A percentile compares a stretch with the other conserved stretches of the same genome.
phyloP scores from a whole-genome alignment of 2,797 vertebrate species.

The Allobates femoralis region DNA sequence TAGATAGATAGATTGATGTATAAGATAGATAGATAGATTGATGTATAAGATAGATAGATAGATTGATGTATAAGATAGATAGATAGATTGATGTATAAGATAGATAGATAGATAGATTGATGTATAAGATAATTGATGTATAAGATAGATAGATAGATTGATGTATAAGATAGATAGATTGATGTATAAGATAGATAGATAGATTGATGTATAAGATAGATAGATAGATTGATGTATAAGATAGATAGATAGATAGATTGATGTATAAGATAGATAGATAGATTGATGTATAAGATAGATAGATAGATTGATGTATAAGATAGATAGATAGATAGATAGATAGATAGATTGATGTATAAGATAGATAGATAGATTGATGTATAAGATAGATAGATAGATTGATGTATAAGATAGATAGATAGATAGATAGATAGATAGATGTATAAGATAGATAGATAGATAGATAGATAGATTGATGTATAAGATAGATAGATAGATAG shows the following conservation, averaged over 20 bases:
- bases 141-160: too few species aligned
- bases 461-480: neutral
- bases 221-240: neutral
- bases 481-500: constrained; percentile 4
- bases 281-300: neutral
- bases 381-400: neutral
- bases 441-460: neutral
- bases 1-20: neutral
- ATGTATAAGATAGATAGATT: neutral
- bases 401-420: neutral
- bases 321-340: too few species aligned
- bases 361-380: too few species aligned
- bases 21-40: neutral
- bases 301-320: too few species aligned
- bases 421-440: constrained; percentile 8
- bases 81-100: neutral
- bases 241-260: neutral
- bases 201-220: constrained; percentile 6
- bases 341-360: too few species aligned
- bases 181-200: neutral
- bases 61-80: too few species aligned
- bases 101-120: too few species aligned
- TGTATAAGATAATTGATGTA: too few species aligned
- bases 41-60: constrained; percentile 7
- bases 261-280: constrained; percentile 7